phyloP scores from a whole-genome alignment of 2,888 invertebrate species.

The Lasioglossum villosulum region DNA sequence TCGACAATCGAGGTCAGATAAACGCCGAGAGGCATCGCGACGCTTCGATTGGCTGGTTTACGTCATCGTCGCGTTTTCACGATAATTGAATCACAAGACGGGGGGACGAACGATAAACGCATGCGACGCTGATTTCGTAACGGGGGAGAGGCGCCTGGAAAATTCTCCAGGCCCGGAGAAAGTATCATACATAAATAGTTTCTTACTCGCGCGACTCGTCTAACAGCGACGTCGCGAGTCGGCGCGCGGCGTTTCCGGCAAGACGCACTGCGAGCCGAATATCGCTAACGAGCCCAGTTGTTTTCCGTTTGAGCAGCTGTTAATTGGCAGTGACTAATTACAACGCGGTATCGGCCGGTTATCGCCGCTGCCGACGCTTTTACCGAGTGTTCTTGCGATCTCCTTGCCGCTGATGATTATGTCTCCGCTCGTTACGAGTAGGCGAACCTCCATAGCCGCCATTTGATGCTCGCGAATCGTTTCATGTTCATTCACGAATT shows the following conservation, averaged over 20 bases:
- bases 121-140: not conserved
- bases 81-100: conserved; percentile 4
- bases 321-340: conserved; percentile 85
- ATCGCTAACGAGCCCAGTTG: conserved; percentile 77
- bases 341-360: conserved; percentile 79
- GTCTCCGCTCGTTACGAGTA: conserved; percentile 39
- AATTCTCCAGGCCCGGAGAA: conserved; percentile 11
- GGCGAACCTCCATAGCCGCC: not conserved
- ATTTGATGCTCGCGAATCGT: not conserved
- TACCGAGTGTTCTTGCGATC: conserved; percentile 54
- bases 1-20: conserved; percentile 21
- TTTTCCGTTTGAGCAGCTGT: conserved; percentile 84
- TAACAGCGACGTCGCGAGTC: not conserved
- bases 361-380: conserved; percentile 61
- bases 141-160: not conserved
- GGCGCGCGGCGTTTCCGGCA: conserved; percentile 64
- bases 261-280: conserved; percentile 46
- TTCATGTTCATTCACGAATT: conserved; percentile 17
- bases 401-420: conserved; percentile 45
- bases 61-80: conserved; percentile 17
- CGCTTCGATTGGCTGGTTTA: conserved; percentile 3
- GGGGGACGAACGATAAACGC: not conserved
- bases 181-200: not conserved
- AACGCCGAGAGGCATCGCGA: conserved; percentile 1
- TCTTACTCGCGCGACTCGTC: not conserved